A percentile compares a stretch with the other conserved stretches of the same genome.
These are phyloP conservation scores for Sceloporus undulatus DNA, from an alignment of 2,113 vertebrate genomes.

Conservation along the genomic window DNA sequence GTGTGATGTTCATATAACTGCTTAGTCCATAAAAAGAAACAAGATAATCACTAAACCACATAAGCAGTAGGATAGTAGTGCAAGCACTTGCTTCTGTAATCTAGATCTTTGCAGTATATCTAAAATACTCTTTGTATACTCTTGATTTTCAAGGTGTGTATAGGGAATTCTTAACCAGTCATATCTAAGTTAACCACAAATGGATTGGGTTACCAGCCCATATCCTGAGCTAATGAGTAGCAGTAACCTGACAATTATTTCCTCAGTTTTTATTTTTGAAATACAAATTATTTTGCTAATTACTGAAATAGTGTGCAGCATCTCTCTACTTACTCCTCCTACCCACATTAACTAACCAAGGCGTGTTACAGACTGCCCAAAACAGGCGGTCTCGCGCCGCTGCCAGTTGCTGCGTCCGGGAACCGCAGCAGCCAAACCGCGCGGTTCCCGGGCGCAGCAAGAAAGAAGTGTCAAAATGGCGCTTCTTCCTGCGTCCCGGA, in stretches of 20 bases:
- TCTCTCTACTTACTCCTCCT: too few relatives aligned
- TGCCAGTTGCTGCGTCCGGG: too few relatives aligned
- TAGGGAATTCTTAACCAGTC: background rate
- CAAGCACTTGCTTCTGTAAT: background rate
- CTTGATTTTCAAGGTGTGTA: background rate
- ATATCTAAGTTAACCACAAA: background rate
- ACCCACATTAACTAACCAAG: background rate
- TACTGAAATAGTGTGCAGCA: background rate
- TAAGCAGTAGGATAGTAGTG: background rate
- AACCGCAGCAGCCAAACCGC: too few relatives aligned
- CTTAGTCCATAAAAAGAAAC: background rate
- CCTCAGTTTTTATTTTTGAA: background rate
- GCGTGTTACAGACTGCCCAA: too few relatives aligned
- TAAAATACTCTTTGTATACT: background rate
- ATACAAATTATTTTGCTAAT: background rate
- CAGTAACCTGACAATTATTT: background rate
- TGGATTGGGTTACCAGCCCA: background rate
- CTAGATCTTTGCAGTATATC: background rate
- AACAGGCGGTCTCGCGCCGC: too few relatives aligned
- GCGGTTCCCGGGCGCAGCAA: too few relatives aligned
- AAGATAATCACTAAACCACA: background rate
- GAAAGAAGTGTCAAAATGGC: too few relatives aligned
- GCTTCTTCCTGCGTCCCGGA: too few relatives aligned
- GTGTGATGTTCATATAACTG: background rate
- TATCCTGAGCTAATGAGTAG: background rate